Conservation (phyloP, 2,113 vertebrate species). For the Symphodus melops region DNA sequence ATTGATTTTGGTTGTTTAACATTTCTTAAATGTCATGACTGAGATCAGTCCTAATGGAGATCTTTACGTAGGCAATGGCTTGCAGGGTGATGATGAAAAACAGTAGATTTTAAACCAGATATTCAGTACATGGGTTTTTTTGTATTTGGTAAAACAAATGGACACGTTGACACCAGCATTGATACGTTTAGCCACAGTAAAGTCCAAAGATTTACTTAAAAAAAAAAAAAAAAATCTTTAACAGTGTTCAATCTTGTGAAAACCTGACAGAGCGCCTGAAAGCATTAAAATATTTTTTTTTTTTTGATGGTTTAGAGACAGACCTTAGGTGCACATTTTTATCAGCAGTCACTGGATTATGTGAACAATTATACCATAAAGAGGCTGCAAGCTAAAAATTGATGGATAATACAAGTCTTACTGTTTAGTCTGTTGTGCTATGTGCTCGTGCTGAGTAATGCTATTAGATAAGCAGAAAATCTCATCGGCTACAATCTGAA, state of each 20-base stretch:
- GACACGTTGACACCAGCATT: too few relatives aligned
- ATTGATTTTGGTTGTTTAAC: neutral
- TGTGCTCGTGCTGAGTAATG: conserved; percentile 45
- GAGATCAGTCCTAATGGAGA: neutral
- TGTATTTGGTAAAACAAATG: too few relatives aligned
- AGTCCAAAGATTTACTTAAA: too few relatives aligned
- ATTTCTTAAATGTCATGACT: neutral
- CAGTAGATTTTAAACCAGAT: too few relatives aligned
- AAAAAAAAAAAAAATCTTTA: neutral
- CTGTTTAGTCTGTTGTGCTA: conserved; percentile 30
- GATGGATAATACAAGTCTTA: conserved; percentile 12
- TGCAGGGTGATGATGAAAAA: too few relatives aligned
- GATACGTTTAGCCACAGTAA: too few relatives aligned
- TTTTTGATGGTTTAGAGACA: conserved; percentile 2
- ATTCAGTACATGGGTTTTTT: too few relatives aligned
- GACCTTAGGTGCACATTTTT: neutral
- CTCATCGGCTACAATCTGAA: conserved; percentile 28
- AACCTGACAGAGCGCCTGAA: neutral
- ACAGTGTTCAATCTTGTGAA: neutral
- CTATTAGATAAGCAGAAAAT: conserved; percentile 61
- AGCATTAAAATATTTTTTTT: conserved; percentile 9
- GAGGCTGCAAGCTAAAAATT: conserved; percentile 1
- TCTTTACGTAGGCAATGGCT: too few relatives aligned
- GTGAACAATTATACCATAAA: conserved; percentile 13
- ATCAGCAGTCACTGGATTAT: conserved; percentile 4